A percentile compares a stretch with the other conserved stretches of the same genome.
These are phyloP conservation scores for Orthonevra nobilis DNA, from an alignment of 2,888 invertebrate species.

Conservation along the genomic window DNA sequence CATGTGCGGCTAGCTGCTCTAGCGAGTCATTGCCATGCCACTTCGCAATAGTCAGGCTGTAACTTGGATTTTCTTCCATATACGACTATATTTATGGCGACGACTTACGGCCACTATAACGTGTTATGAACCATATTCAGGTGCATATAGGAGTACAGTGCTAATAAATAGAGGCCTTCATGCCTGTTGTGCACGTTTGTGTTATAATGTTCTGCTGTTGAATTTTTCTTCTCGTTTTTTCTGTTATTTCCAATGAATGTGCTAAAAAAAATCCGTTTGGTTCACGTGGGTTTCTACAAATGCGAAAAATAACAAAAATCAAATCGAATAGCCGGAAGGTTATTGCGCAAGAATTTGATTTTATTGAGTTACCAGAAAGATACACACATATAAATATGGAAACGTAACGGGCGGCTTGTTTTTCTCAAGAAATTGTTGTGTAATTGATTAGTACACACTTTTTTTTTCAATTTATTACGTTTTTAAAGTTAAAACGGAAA, in stretches of 20 bases:
- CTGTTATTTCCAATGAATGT: slow-evolving; percentile 7
- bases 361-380: too few species aligned
- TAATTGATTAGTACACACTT: too few species aligned
- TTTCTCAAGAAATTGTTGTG: too few species aligned
- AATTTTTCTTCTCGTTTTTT: slow-evolving; percentile 8
- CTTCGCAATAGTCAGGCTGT: slow-evolving; percentile 12
- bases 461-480: too few species aligned
- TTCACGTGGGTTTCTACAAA: slow-evolving; percentile 21
- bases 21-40: slow-evolving; percentile 38
- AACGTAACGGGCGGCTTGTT: too few species aligned
- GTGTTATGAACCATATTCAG: slow-evolving; percentile 19
- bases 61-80: too few species aligned
- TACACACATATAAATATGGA: too few species aligned
- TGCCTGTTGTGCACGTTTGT: slow-evolving; percentile 45
- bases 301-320: not conserved
- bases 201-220: slow-evolving; percentile 9
- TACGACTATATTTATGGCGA: not conserved
- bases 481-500: too few species aligned
- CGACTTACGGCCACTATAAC: not conserved
- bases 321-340: slow-evolving; percentile 16
- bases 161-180: slow-evolving; percentile 52
- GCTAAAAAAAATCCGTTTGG: slow-evolving; percentile 24
- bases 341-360: slow-evolving; percentile 30
- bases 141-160: slow-evolving; percentile 34
- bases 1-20: not conserved